Conservation (phyloP, 2,888 invertebrate species). For the Macrophya annulata region DNA sequence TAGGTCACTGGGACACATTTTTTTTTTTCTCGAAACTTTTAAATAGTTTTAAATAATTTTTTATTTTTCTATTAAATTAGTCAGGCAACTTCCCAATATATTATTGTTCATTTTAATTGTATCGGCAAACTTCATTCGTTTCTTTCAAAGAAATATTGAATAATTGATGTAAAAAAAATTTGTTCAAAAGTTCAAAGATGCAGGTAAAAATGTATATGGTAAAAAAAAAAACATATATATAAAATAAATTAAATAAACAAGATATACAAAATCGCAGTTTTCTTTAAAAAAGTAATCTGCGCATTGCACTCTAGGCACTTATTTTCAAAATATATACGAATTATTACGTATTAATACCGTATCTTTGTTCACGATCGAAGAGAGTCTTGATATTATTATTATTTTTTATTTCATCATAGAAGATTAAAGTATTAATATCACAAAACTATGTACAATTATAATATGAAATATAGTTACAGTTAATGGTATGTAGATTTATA, state of each 20-base stretch:
- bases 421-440: slow-evolving; percentile 64
- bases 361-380: slow-evolving; percentile 1
- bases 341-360: neutral
- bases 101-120: neutral
- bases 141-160: neutral
- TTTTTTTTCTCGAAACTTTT: neutral
- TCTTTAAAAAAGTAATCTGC: neutral
- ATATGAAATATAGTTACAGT: slow-evolving; percentile 11
- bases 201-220: neutral
- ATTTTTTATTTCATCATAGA: slow-evolving; percentile 6
- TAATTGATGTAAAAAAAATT: neutral
- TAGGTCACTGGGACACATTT: slow-evolving; percentile 3
- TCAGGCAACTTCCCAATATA: neutral
- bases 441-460: slow-evolving; percentile 56
- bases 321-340: neutral
- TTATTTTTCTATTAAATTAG: neutral
- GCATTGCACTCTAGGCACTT: neutral
- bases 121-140: neutral
- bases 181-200: slow-evolving; percentile 10
- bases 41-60: neutral
- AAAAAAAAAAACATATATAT: too few species aligned
- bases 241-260: neutral
- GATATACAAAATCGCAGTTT: neutral
- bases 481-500: neutral
- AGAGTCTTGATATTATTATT: neutral